Evolutionary conservation across 2,797 vertebrate species (phyloP), one percentile per base, ranked within the genome.

Genomic region (Amazona finschi): DNA sequence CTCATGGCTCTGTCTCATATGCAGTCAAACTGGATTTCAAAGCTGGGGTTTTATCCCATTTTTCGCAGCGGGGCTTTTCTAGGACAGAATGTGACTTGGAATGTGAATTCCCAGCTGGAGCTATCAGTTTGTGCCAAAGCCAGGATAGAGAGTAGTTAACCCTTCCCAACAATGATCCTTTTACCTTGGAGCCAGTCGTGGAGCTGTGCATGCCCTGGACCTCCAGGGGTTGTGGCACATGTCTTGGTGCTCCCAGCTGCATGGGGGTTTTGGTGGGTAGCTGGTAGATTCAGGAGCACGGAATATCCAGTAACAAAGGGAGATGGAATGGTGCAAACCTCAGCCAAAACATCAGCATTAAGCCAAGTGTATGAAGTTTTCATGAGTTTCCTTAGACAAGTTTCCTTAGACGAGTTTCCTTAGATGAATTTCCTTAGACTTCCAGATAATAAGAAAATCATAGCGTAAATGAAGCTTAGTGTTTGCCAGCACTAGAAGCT

Each of bases 151-250:
- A 67, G 52, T 17, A 80, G 24, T 19, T 53, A 13, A 52, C 27
- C 18, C 27, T 78, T 47, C 22, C 19, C 28, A 30, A 7, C 11
- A 41, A 27, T 38, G 46, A 46, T 55, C 15, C 28, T 28, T 50
- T 24, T 87, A 58, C 16, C 25, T 46, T 36, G 27, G 60, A 33
- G 53, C 46, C 25, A 2, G 5, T 22, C 19, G 11, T 67, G 65
- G 50, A 30, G 44, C 72, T 67, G 22, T 3, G 1, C 2, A 0
- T n/a, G 20, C 20, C 4, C 11, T 2, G 2, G 7, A 8, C 15
- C 43, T 38, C 20, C 44, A n/a, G 24, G 18, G 30, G 41, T 8
- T 77, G 61, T 3, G 21, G 47, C 31, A 15, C 0, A 0, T 28
- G 24, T 18, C 33, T 16, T 16, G 20, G 21, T 15, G 41, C 33